phyloP scores from a whole-genome alignment of 2,888 invertebrate genomes.

The Chrysomela aeneicollis region DNA sequence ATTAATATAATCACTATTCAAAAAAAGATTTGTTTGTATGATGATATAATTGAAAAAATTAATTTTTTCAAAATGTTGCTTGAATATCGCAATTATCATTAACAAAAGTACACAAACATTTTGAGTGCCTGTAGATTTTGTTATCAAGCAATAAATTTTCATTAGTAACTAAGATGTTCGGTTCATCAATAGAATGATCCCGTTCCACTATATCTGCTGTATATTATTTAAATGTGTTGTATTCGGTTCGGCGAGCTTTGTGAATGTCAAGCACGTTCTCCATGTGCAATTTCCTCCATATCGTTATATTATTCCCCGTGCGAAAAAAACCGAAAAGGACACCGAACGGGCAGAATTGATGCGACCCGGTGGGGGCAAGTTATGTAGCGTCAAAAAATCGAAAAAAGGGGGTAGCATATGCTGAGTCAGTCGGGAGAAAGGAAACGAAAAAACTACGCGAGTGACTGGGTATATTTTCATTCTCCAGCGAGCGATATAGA shows the following conservation, averaged over 20 bases:
- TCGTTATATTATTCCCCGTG: not conserved
- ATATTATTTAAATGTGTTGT: not conserved
- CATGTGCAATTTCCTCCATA: slow-evolving; percentile 5
- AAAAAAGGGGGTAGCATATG: slow-evolving; percentile 57
- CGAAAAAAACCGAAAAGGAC: slow-evolving; percentile 27
- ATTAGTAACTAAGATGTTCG: too few species aligned
- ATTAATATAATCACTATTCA: too few species aligned
- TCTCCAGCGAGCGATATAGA: slow-evolving; percentile 49
- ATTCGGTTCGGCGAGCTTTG: not conserved
- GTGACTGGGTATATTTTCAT: slow-evolving; percentile 57
- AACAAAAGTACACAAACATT: too few species aligned
- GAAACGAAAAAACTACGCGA: slow-evolving; percentile 54
- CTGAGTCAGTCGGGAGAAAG: slow-evolving; percentile 55
- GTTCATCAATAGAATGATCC: not conserved
- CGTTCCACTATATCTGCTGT: too few species aligned
- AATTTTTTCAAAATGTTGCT: too few species aligned
- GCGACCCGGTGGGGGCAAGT: slow-evolving; percentile 49
- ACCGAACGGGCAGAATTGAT: slow-evolving; percentile 38
- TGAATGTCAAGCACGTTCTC: slow-evolving; percentile 14
- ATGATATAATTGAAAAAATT: too few species aligned
- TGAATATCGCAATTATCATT: too few species aligned
- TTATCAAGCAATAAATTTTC: too few species aligned
- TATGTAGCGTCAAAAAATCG: slow-evolving; percentile 54
- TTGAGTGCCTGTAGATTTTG: too few species aligned
- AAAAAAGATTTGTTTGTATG: too few species aligned